These are phyloP conservation scores for Eupsilia transversa DNA, from an alignment of 2,888 invertebrate species.

Conservation along the genomic window DNA sequence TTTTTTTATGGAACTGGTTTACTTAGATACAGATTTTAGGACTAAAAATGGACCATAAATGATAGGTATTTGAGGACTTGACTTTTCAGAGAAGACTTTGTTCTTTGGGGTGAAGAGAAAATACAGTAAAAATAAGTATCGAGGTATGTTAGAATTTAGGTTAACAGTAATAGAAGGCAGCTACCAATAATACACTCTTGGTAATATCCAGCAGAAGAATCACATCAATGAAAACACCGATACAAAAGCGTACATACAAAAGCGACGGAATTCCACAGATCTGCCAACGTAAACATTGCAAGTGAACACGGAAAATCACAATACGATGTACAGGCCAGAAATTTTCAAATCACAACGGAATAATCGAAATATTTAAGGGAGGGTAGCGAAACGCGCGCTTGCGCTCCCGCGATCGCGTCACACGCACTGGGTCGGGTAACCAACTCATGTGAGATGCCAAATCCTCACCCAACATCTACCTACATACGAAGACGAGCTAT, in stretches of 20 bases:
- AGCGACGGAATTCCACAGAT: slow-evolving; percentile 69
- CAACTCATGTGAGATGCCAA: slow-evolving; percentile 60
- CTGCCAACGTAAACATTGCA: slow-evolving; percentile 67
- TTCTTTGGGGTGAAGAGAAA: no score
- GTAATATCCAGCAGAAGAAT: slow-evolving; percentile 22
- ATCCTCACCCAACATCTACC: slow-evolving; percentile 53
- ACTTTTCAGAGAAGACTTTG: not conserved
- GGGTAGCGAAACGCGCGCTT: slow-evolving; percentile 41
- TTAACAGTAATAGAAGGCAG: slow-evolving; percentile 15
- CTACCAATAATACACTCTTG: slow-evolving; percentile 2
- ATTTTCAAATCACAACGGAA: slow-evolving; percentile 51
- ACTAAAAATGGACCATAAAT: not conserved
- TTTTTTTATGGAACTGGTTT: not conserved
- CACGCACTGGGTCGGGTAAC: slow-evolving; percentile 59
- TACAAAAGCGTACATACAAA: slow-evolving; percentile 67
- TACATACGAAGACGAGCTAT: slow-evolving; percentile 54
- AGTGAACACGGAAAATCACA: slow-evolving; percentile 58
- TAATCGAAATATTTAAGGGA: slow-evolving; percentile 45
- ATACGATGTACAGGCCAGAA: slow-evolving; percentile 42
- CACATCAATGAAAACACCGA: slow-evolving; percentile 37
- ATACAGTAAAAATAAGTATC: not conserved
- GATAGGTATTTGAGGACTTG: not conserved
- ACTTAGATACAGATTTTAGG: not conserved
- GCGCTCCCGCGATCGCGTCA: slow-evolving; percentile 48
- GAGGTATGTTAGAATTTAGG: slow-evolving; percentile 12